Conservation (phyloP, 2,113 vertebrate species). For the Leucoraja erinaceus region DNA sequence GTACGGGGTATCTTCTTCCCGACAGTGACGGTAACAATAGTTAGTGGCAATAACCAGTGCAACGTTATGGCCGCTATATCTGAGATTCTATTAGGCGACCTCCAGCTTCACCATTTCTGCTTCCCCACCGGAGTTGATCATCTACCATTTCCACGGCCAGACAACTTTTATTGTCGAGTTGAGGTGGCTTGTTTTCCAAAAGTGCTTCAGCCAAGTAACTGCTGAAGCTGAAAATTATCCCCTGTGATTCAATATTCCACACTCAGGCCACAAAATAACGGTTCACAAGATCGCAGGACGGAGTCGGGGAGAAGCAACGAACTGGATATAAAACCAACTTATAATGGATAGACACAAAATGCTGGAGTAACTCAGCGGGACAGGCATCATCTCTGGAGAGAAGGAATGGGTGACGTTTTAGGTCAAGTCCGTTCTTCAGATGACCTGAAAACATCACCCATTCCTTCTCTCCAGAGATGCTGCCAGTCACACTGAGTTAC, state of each 20-base stretch:
- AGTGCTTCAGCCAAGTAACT: not conserved
- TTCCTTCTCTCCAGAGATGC: no score
- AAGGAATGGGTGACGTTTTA: no score
- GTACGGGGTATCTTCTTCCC: no score
- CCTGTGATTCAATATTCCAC: not conserved
- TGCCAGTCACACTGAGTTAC: no score
- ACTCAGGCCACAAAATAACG: not conserved
- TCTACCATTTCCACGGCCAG: not conserved
- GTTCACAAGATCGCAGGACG: not conserved
- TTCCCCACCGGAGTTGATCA: not conserved
- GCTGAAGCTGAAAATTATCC: constrained; percentile 1
- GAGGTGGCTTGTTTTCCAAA: not conserved
- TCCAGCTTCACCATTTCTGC: not conserved
- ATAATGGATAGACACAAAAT: no score
- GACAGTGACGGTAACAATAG: not conserved
- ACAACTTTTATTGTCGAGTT: not conserved
- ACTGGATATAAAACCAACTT: not conserved
- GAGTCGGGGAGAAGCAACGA: not conserved
- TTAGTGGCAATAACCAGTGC: not conserved
- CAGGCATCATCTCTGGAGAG: no score
- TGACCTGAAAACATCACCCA: no score
- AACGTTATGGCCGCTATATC: not conserved
- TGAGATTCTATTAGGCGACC: not conserved
- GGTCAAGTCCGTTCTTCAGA: no score
- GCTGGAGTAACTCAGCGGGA: no score